Evolutionary conservation across 1,140 invertebrate species (phyloP), one percentile per base, ranked within the genome.

Genomic region (Drosophila grimshawi): DNA sequence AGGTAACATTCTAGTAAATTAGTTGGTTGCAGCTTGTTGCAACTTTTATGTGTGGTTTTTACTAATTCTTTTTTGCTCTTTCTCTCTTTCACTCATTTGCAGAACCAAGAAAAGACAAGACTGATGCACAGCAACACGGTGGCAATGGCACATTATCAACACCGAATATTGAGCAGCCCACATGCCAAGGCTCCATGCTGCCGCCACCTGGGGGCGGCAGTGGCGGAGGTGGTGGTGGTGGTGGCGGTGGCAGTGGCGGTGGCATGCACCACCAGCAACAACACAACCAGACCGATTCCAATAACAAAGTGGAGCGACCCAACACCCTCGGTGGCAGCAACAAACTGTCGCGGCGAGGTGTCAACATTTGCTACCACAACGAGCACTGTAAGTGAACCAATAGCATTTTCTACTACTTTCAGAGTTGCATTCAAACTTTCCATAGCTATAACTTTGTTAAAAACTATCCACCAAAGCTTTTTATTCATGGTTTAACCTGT

Each of bases 91-190:
- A 80, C 19, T 19, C 90, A 95, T 95, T 63, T 78, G 69, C 95
- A 97, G 96, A 97, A 94, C 96, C 96, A 95, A 96, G 96, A 94
- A 97, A 97, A 95, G 96, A 97, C 93, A 97, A 97, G 95, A 95
- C 95, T 95, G 96, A 97, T 94, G 95, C 95, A 94, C 86, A 89
- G 85, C 95, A 94, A 93, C 93, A 93, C 90, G 91, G 93, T 93
- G 86, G 92, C 77, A 95, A 95, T 93, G 95, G 95, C 88, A 93
- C 94, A 79, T 81, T 89, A 88, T 92, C 95, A 86, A 95, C 94
- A 83, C 93, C 94, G 68, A 94, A 93, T 88, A 93, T 93, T 80
- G 94, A 95, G 60, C 93, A 93, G 69, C 93, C 93, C 69, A 92
- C 93, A 88, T 93, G 91, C 86, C 93, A 93, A 83, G 93, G 92